Percentiles rank a stretch among this genome's conserved stretches.
phyloP scores from a whole-genome alignment of 35 echinoderm and acorn worm species.

The Chiridota heheva region DNA sequence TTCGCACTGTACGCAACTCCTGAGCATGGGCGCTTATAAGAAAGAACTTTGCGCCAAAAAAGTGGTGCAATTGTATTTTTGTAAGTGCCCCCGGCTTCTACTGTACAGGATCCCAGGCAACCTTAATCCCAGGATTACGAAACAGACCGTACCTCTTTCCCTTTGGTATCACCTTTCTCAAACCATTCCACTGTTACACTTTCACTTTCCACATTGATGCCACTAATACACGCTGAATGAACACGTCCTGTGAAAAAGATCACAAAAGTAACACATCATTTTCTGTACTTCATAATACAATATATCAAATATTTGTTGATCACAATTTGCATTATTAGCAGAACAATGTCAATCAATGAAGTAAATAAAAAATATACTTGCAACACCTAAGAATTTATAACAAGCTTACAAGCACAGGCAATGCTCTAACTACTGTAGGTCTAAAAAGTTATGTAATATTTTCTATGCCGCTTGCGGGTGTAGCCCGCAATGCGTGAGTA shows the following conservation, averaged over 20 bases:
- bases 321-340: background rate
- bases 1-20: no score
- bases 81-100: background rate
- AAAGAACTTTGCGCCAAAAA: no score
- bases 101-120: background rate
- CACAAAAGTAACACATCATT: background rate
- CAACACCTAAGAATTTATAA: background rate
- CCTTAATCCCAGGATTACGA: background rate
- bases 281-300: background rate
- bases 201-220: constrained; percentile 74
- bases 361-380: background rate
- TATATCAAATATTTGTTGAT: background rate
- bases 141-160: constrained; percentile 79
- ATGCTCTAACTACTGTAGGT: no score
- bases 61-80: no score
- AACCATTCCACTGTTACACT: constrained; percentile 98
- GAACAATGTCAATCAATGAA: background rate
- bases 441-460: no score
- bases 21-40: no score
- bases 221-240: constrained; percentile 94
- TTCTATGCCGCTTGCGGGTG: no score
- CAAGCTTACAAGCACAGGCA: background rate
- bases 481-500: no score
- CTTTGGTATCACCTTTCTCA: constrained; percentile 97
- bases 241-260: constrained; percentile 69